Evolutionary conservation across 2,113 vertebrate genomes (phyloP).

Genomic region (Toxotes jaculatrix): DNA sequence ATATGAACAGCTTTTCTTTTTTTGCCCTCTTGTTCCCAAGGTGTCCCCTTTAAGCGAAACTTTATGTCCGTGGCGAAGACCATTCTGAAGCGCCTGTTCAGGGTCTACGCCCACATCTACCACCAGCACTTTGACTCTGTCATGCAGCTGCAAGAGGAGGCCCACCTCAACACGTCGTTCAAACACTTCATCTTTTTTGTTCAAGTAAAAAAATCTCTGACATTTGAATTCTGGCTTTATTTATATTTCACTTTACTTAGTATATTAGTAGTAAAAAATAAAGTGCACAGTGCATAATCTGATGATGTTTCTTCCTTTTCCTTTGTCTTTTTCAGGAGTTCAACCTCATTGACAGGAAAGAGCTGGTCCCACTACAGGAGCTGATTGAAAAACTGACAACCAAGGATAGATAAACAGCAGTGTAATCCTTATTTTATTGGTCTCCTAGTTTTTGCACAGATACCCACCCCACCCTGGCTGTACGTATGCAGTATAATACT

Average conservation of each 20-base stretch:
- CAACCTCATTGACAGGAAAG: conserved; percentile 95
- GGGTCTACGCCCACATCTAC: conserved; percentile 97
- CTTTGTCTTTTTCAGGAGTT: conserved; percentile 87
- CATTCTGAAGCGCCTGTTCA: conserved; percentile 96
- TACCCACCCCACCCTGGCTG: conserved; percentile 76
- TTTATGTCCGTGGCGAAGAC: conserved; percentile 98
- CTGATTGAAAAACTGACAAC: conserved; percentile 97
- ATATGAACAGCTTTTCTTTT: not conserved
- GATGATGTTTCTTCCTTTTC: not conserved
- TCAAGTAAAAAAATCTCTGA: conserved; percentile 83
- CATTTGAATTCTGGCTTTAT: not conserved
- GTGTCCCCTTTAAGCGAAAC: conserved; percentile 96
- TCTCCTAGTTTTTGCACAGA: conserved; percentile 82
- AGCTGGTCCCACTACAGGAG: conserved; percentile 96
- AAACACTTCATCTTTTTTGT: conserved; percentile 99
- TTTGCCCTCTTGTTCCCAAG: conserved; percentile 68
- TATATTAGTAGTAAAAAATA: not conserved
- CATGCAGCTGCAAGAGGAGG: conserved; percentile 97
- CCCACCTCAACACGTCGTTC: conserved; percentile 98
- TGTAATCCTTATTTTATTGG: conserved; percentile 58
- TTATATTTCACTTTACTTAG: not conserved
- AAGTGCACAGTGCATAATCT: not conserved
- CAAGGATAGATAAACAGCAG: conserved; percentile 93
- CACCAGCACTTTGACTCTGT: conserved; percentile 98
- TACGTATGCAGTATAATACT: conserved; percentile 80